Conservation (phyloP, 2,888 invertebrate species). For the Euplexia lucipara region DNA sequence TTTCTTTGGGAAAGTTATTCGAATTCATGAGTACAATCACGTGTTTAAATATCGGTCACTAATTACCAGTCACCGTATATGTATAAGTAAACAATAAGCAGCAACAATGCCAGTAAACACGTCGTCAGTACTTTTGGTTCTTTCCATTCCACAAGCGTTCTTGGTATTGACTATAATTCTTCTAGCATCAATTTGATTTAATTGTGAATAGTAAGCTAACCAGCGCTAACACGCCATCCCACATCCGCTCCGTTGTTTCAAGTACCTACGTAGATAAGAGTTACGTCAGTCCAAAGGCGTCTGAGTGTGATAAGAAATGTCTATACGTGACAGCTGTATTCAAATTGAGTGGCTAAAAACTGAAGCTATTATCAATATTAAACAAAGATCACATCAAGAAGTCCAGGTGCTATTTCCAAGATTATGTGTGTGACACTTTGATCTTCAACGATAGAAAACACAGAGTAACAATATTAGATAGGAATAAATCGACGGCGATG, state of each 20-base stretch:
- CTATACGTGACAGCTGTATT: constrained; percentile 24
- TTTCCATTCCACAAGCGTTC: too few relatives aligned
- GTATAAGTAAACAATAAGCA: too few relatives aligned
- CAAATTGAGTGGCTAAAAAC: constrained; percentile 27
- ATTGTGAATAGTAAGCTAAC: constrained; percentile 37
- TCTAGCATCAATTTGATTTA: constrained; percentile 29
- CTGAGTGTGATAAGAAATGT: constrained; percentile 37
- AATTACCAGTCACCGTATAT: too few relatives aligned
- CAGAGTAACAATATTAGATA: constrained; percentile 6
- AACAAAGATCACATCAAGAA: constrained; percentile 12
- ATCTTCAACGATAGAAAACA: constrained; percentile 17
- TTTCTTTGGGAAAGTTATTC: too few relatives aligned
- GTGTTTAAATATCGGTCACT: too few relatives aligned
- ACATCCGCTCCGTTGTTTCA: constrained; percentile 47
- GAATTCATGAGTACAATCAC: too few relatives aligned
- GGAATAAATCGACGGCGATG: constrained; percentile 7
- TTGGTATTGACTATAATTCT: constrained; percentile 8
- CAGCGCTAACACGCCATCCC: constrained; percentile 41
- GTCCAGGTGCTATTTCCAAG: neutral
- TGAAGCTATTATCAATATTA: constrained; percentile 24
- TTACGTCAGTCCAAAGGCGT: constrained; percentile 26
- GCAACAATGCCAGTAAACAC: too few relatives aligned
- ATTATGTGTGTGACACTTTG: constrained; percentile 27
- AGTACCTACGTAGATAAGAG: constrained; percentile 47
- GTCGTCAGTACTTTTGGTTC: too few relatives aligned